Evolutionary conservation across 2,888 invertebrate species (phyloP).

Genomic region (Parnassius mnemosyne): DNA sequence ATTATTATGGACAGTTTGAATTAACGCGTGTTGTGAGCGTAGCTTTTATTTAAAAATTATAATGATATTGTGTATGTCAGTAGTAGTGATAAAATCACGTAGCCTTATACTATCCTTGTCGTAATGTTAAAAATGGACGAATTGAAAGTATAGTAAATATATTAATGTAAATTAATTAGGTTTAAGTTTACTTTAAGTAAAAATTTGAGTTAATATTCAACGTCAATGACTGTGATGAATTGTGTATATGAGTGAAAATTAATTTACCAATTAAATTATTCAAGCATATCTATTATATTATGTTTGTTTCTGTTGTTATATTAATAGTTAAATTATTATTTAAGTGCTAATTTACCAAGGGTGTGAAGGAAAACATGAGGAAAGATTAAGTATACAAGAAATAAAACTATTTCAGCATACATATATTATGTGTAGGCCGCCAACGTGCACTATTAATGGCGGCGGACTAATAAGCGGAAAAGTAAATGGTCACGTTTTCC

Average conservation of each 20-base stretch:
- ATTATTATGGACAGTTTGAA: not conserved
- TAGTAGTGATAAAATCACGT: conserved; percentile 10
- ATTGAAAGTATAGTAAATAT: not conserved
- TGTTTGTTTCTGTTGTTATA: conserved; percentile 3
- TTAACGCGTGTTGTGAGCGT: not conserved
- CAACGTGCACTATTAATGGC: no score
- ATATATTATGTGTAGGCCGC: no score
- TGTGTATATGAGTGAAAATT: conserved; percentile 36
- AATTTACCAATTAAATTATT: conserved; percentile 43
- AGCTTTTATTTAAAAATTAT: not conserved
- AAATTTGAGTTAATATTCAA: conserved; percentile 16
- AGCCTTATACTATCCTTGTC: not conserved
- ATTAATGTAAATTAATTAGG: not conserved
- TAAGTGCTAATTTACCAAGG: no score
- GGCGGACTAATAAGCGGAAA: no score
- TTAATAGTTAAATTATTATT: not conserved
- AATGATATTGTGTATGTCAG: not conserved
- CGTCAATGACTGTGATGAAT: conserved; percentile 53
- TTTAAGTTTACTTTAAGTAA: conserved; percentile 17
- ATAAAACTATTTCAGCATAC: no score
- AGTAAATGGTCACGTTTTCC: no score
- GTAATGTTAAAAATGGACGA: not conserved
- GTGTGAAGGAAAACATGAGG: no score
- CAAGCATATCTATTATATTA: conserved; percentile 14
- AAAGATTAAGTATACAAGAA: no score